Percentiles rank a stretch among this genome's conserved stretches.
phyloP scores from a whole-genome alignment of 2,797 vertebrate species.

The Sphenopsis melanotis region DNA sequence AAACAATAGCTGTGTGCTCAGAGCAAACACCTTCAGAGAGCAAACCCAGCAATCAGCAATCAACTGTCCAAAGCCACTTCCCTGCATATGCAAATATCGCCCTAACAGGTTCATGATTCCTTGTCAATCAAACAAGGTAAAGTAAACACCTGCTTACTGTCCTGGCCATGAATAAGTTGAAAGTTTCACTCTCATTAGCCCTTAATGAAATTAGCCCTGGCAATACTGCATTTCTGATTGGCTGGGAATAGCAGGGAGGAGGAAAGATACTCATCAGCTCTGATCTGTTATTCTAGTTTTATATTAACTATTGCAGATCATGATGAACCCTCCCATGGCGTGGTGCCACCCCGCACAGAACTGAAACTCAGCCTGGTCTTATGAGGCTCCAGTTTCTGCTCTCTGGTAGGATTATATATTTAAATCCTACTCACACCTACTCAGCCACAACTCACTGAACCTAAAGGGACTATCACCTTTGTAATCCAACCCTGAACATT shows the following conservation, averaged over 20 bases:
- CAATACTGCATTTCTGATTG: constrained; percentile 30
- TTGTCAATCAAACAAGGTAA: constrained; percentile 48
- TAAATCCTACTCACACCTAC: not conserved
- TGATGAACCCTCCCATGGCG: not conserved
- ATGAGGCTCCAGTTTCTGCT: not conserved
- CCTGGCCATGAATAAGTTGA: not conserved
- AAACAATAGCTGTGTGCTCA: not conserved
- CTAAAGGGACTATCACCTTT: not conserved
- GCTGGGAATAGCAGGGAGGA: not conserved
- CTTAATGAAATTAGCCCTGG: not conserved
- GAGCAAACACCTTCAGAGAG: not conserved
- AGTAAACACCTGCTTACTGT: constrained; percentile 9
- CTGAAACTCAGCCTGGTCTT: not conserved
- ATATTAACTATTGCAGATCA: constrained; percentile 42
- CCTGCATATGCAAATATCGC: constrained; percentile 9
- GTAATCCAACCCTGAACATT: not conserved
- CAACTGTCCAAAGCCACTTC: not conserved
- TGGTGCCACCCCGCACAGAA: not conserved
- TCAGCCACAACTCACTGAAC: not conserved
- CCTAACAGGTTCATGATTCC: constrained; percentile 19
- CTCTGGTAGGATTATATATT: not conserved
- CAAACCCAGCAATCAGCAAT: not conserved
- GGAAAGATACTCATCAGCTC: constrained; percentile 53
- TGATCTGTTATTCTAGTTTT: constrained; percentile 37
- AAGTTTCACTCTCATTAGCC: constrained; percentile 44